Conservation (phyloP, 64 coral and sea anemone species). For the Stichodactyla helianthus region DNA sequence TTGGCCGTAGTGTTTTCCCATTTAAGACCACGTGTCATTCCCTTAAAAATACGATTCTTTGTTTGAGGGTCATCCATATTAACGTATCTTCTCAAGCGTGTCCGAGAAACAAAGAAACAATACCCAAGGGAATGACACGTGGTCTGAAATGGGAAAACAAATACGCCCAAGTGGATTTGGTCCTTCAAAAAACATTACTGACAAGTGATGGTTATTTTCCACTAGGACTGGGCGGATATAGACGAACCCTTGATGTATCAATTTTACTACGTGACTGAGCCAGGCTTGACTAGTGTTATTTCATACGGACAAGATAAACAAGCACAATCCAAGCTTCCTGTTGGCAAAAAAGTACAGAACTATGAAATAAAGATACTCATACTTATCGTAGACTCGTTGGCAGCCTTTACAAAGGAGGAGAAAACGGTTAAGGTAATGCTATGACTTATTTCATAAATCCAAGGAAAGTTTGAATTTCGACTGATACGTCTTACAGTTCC, state of each 20-base stretch:
- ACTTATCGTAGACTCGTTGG: slow-evolving; percentile 44
- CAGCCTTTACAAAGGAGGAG: not conserved
- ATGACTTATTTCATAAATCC: too few species aligned
- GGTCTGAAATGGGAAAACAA: too few species aligned
- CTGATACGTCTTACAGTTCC: too few species aligned
- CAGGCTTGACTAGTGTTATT: slow-evolving; percentile 55
- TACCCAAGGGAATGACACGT: too few species aligned
- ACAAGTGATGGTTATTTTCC: not conserved
- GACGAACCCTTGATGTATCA: slow-evolving; percentile 60
- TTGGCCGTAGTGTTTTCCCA: too few species aligned
- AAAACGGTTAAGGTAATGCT: slow-evolving; percentile 28
- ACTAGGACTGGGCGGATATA: slow-evolving; percentile 24
- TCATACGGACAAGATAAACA: slow-evolving; percentile 46
- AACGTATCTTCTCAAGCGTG: too few species aligned
- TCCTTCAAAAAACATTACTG: too few species aligned
- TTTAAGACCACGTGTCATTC: too few species aligned
- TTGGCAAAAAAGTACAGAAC: slow-evolving; percentile 24
- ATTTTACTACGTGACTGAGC: slow-evolving; percentile 56
- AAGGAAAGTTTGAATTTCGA: not conserved
- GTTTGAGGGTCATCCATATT: too few species aligned
- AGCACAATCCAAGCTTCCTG: slow-evolving; percentile 47
- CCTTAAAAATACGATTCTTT: too few species aligned
- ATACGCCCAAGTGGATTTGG: too few species aligned
- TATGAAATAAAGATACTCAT: slow-evolving; percentile 21
- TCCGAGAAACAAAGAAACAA: too few species aligned